Base-by-base conservation (phyloP, 2,797 vertebrate genomes). In the Champsocephalus gunnari region DNA sequence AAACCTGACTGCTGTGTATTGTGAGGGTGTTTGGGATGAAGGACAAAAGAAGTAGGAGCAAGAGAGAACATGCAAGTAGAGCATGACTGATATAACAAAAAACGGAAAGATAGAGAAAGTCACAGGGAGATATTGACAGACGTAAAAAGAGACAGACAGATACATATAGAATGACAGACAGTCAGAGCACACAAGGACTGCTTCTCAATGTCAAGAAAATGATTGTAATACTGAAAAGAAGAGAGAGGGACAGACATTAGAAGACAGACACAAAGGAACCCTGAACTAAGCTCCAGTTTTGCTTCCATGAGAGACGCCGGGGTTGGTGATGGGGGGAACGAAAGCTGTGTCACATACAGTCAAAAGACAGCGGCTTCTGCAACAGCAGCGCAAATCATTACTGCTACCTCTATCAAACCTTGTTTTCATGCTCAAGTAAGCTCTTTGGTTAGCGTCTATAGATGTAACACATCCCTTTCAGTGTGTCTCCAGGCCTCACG, bases 351-450 rank as follows among this genome's bases (percentile, higher is more conserved):
- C 63, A 72, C 75, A 71, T 44, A n/a, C 49, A 77, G 83, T 80
- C 66, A 81, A 83, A 86, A 81, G 79, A 84, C 57, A 17, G 77
- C 38, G 11, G 54, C 68, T 82, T 83, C 81, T 69, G 63, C 77
- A 84, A 75, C 49, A 75, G 70, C 74, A 77, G 73, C 60, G 10
- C 64, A 80, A 86, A 79, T 84, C 69, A 84, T 90, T 84, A 88
- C 78, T 55, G 81, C 73, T 88, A 64, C 73, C 78, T 83, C 82
- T 57, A 54, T 66, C 74, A 83, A 86, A 74, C 74, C 76, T 77
- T 83, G 73, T 86, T 92, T 88, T 87, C 73, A 86, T 83, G 81
- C 87, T 85, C 75, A 88, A 81, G 77, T 77, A 88, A 88, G 76
- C 74, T 78, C 71, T 85, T 78, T 82, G 67, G 80, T 86, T 60